Percentiles rank a stretch among this genome's conserved stretches.
phyloP scores from a whole-genome alignment of 2,888 invertebrate genomes.

The Eupeodes luniger region DNA sequence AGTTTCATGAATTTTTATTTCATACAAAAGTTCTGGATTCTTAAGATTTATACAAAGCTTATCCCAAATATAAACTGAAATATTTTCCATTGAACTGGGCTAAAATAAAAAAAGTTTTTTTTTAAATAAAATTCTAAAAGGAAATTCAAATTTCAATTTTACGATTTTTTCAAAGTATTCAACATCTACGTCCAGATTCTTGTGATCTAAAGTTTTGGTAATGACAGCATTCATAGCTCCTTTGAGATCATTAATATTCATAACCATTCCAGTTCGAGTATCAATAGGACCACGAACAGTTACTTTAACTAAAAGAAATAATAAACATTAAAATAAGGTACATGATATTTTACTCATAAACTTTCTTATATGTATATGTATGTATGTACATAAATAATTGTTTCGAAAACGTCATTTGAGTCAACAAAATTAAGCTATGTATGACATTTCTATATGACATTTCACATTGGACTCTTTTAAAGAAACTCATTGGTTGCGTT shows the following conservation, averaged over 20 bases:
- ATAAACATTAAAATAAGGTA: neutral
- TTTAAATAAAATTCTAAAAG: neutral
- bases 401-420: no score
- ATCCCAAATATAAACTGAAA: slow-evolving; percentile 96
- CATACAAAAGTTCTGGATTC: slow-evolving; percentile 90
- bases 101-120: slow-evolving; percentile 78
- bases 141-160: slow-evolving; percentile 75
- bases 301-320: slow-evolving; percentile 89
- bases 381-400: no score
- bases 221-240: slow-evolving; percentile 92
- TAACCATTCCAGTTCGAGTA: slow-evolving; percentile 96
- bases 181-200: slow-evolving; percentile 97
- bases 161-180: slow-evolving; percentile 91
- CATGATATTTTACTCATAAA: no score
- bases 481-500: no score
- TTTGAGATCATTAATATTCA: slow-evolving; percentile 96
- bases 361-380: no score
- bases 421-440: no score
- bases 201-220: slow-evolving; percentile 96
- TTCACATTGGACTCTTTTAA: no score
- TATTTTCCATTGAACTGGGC: slow-evolving; percentile 97
- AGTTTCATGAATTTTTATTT: slow-evolving; percentile 97
- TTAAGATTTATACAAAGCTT: slow-evolving; percentile 89
- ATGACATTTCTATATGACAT: no score
- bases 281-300: slow-evolving; percentile 95